Base-by-base conservation (phyloP, 2,888 invertebrate genomes). In the Dastarcus helophoroides region DNA sequence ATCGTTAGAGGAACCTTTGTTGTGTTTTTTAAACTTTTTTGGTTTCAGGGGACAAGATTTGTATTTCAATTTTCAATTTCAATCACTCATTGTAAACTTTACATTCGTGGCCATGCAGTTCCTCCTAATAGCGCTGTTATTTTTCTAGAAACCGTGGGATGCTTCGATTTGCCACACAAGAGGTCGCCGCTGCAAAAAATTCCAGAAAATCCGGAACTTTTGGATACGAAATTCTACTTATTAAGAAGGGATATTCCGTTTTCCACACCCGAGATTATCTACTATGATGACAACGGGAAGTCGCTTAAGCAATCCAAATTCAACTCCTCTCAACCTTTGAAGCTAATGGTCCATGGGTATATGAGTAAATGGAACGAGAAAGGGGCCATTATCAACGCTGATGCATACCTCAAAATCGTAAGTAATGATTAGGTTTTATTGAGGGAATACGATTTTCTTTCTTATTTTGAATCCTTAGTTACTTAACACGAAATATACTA, bases 281-380 rank as follows among this genome's bases (percentile, higher is more conserved):
- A 51, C 4, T 70, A 69, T 42, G 64, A 65, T 3, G 69, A 71
- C 37, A 50, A 59, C 8, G 58, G 59, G 2, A 46, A 53, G 31
- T 67, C 69, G 0, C 50, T 71, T 12, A 41, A 42, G 15, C 41
- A 50, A 21, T 69, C 72, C 0, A 55, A 51, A 22, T 69, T 69
- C 38, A 56, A 68, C 40, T 42, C 48, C 1, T 54, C 50, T 2
- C 62, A 61, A 35, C 56, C 62, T 1, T 44, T 69, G 14, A 73
- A 69, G 44, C 54, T 73, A 24, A 50, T 71, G 10, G 62, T 71
- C 11, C 73, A 73, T 41, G 73, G 73, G 1, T 73, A 64, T 45
- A 68, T 69, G 53, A 69, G 71, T 26, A 67, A 63, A 37, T 70
- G 70, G 44, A 64, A 59, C 35, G 66, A 67, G 34, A 53, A 49